These are phyloP conservation scores for Cheilosia impressa DNA, from an alignment of 2,888 invertebrate genomes.

Conservation along the genomic window DNA sequence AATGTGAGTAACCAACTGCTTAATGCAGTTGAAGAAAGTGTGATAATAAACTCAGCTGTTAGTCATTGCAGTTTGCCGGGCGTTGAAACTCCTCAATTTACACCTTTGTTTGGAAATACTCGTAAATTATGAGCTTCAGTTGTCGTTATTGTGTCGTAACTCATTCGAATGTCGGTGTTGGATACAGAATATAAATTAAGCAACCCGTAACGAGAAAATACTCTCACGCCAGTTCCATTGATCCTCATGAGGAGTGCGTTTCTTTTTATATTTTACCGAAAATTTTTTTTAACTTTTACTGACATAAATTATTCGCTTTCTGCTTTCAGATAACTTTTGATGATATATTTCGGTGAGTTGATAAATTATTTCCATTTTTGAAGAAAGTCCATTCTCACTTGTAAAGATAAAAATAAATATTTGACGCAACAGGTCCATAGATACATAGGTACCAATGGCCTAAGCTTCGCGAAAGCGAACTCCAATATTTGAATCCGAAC, in stretches of 20 bases:
- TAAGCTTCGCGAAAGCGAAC: no score
- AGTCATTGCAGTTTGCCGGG: conserved; percentile 11
- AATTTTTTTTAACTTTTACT: neutral
- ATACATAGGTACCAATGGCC: no score
- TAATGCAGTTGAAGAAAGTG: conserved; percentile 1
- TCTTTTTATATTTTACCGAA: neutral
- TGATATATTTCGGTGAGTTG: conserved; percentile 2
- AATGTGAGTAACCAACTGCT: neutral
- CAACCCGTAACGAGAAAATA: neutral
- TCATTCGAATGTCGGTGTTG: neutral
- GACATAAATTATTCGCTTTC: neutral
- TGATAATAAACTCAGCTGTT: conserved; percentile 17
- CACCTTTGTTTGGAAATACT: conserved; percentile 3
- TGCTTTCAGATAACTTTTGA: neutral
- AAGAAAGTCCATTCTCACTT: no score
- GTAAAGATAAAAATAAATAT: no score
- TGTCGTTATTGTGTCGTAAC: neutral
- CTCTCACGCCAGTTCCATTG: neutral
- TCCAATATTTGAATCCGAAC: no score
- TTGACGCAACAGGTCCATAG: no score
- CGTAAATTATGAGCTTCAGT: neutral
- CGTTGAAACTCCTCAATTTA: neutral
- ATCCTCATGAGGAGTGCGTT: neutral
- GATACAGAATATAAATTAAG: neutral
- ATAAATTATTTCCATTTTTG: no score